phyloP scores from a whole-genome alignment of 1,140 invertebrate species.

The Drosophila elegans region DNA sequence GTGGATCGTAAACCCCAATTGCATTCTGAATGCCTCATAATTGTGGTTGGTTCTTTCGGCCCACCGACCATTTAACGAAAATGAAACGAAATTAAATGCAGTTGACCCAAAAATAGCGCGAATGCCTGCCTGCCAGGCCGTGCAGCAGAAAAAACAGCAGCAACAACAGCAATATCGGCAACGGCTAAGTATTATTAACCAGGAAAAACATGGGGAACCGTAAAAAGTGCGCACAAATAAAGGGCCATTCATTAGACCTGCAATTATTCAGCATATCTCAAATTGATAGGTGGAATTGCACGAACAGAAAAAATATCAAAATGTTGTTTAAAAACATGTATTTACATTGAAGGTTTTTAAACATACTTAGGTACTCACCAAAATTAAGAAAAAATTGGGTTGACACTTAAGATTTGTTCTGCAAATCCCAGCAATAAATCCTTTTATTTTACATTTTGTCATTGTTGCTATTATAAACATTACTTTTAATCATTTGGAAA shows the following conservation, averaged over 20 bases:
- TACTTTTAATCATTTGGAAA: too few relatives aligned
- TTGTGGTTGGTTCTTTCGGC: conserved; percentile 42
- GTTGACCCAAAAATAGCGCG: conserved; percentile 73
- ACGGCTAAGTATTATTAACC: conserved; percentile 24
- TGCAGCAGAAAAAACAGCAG: conserved; percentile 6
- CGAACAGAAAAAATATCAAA: too few relatives aligned
- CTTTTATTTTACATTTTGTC: too few relatives aligned
- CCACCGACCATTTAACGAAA: conserved; percentile 63
- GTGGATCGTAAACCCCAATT: conserved; percentile 68
- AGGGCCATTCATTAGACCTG: not conserved
- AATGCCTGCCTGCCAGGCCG: conserved; percentile 23
- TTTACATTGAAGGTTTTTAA: too few relatives aligned
- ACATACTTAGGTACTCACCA: too few relatives aligned
- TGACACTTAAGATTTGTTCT: too few relatives aligned
- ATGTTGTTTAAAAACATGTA: too few relatives aligned
- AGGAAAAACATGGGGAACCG: not conserved
- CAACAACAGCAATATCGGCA: conserved; percentile 3
- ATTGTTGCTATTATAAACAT: too few relatives aligned
- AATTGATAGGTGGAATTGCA: too few relatives aligned
- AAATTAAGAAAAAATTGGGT: too few relatives aligned
- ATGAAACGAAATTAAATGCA: conserved; percentile 77
- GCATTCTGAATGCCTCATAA: conserved; percentile 69
- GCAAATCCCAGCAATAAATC: too few relatives aligned
- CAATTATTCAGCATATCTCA: not conserved
- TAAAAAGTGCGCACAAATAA: conserved; percentile 3